phyloP scores from a whole-genome alignment of 2,113 vertebrate species.

The Aepyceros melampus region DNA sequence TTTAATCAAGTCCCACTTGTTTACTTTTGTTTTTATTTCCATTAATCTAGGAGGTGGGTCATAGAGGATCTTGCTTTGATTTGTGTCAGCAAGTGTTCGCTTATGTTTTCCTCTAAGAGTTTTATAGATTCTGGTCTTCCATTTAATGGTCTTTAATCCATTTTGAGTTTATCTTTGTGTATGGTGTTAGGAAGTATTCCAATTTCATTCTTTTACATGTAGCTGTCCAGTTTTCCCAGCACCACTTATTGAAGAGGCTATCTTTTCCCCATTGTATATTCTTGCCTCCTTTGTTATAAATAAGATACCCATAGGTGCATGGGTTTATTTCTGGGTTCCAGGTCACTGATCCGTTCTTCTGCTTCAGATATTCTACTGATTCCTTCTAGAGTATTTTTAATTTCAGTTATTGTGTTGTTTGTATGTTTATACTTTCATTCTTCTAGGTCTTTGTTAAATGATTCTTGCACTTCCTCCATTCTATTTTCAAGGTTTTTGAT shows the following conservation, averaged over 20 bases:
- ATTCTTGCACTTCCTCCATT: background rate
- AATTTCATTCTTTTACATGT: background rate
- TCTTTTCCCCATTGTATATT: background rate
- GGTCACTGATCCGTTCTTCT: background rate
- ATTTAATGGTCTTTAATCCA: background rate
- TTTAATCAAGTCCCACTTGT: background rate
- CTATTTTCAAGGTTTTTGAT: background rate
- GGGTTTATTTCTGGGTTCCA: background rate
- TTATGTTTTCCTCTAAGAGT: background rate
- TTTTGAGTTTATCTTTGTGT: background rate
- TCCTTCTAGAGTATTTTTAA: background rate
- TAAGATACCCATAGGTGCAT: background rate
- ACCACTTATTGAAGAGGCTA: background rate
- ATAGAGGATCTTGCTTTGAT: background rate
- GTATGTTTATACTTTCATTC: background rate
- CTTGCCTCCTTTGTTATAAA: background rate
- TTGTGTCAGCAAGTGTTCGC: background rate
- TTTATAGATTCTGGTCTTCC: background rate
- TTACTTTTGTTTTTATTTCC: background rate
- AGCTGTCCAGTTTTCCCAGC: background rate
- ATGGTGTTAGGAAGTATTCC: background rate
- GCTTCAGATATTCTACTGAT: background rate
- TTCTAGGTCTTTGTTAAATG: background rate
- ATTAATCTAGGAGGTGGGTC: background rate
- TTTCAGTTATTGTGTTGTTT: background rate